Percentiles rank a stretch among this genome's conserved stretches.
Conservation (phyloP, 1,140 invertebrate genomes). For the Sitobion miscanthi region DNA sequence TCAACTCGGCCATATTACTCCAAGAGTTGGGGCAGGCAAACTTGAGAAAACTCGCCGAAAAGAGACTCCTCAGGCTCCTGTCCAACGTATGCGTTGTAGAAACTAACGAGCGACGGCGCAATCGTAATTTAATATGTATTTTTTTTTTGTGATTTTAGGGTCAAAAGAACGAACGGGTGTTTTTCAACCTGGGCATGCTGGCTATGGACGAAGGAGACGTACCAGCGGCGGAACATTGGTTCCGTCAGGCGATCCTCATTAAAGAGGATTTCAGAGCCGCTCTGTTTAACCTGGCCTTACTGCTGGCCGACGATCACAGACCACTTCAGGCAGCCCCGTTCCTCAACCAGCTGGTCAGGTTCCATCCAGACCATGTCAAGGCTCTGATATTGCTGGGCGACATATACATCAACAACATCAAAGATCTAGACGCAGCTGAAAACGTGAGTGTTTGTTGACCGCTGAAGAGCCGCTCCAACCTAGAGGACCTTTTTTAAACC, state of each 20-base stretch:
- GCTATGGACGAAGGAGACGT: constrained; percentile 93
- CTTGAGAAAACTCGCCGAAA: constrained; percentile 77
- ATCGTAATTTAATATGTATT: background rate
- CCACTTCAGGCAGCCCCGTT: constrained; percentile 92
- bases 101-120: background rate
- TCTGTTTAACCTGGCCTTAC: constrained; percentile 90
- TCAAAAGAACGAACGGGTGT: constrained; percentile 82
- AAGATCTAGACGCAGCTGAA: constrained; percentile 91
- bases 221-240: constrained; percentile 87
- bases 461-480: background rate
- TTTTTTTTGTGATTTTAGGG: constrained; percentile 64
- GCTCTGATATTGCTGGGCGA: constrained; percentile 93
- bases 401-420: constrained; percentile 95
- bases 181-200: constrained; percentile 95
- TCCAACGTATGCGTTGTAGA: constrained; percentile 67
- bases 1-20: constrained; percentile 94
- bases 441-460: constrained; percentile 70
- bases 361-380: constrained; percentile 94
- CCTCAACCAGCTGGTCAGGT: constrained; percentile 86
- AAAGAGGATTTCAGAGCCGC: constrained; percentile 89
- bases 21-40: constrained; percentile 85
- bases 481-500: background rate
- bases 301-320: constrained; percentile 85
- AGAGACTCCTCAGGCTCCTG: constrained; percentile 81
- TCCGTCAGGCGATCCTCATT: constrained; percentile 82